These are phyloP conservation scores for Pogonocichla stellata DNA, from an alignment of 2,113 vertebrate genomes.

Conservation along the genomic window DNA sequence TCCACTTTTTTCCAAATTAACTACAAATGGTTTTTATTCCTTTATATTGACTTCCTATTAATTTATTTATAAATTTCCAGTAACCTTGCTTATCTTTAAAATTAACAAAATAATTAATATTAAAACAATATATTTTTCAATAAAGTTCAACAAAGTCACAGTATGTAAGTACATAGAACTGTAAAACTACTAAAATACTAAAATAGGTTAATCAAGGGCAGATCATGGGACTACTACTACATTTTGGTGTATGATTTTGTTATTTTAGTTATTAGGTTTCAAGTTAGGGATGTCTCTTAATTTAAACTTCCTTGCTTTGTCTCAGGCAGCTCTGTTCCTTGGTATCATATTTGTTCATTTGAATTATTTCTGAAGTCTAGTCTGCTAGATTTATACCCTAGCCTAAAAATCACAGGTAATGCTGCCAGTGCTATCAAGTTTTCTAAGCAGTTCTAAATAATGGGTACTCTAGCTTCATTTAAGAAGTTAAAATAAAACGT, in stretches of 20 bases:
- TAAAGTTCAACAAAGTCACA: background rate
- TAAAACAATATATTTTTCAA: background rate
- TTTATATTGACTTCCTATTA: background rate
- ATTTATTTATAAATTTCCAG: background rate
- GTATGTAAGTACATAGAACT: background rate
- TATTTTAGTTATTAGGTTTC: background rate
- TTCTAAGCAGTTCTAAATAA: background rate
- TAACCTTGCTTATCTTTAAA: background rate
- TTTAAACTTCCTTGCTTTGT: background rate
- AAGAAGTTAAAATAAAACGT: background rate
- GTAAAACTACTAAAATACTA: background rate
- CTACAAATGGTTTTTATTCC: background rate
- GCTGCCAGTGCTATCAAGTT: background rate
- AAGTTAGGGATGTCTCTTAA: background rate
- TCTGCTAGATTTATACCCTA: background rate
- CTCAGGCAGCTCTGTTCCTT: background rate
- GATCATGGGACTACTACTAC: background rate
- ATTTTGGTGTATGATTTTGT: background rate
- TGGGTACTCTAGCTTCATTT: background rate
- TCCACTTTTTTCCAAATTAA: background rate
- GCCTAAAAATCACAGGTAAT: background rate
- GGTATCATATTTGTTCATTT: background rate
- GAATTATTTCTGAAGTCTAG: background rate
- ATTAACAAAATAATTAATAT: background rate
- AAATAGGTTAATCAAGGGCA: background rate